A percentile compares a stretch with the other conserved stretches of the same genome.
Conservation (phyloP, 2,888 invertebrate species). For the Aethes cnicana region DNA sequence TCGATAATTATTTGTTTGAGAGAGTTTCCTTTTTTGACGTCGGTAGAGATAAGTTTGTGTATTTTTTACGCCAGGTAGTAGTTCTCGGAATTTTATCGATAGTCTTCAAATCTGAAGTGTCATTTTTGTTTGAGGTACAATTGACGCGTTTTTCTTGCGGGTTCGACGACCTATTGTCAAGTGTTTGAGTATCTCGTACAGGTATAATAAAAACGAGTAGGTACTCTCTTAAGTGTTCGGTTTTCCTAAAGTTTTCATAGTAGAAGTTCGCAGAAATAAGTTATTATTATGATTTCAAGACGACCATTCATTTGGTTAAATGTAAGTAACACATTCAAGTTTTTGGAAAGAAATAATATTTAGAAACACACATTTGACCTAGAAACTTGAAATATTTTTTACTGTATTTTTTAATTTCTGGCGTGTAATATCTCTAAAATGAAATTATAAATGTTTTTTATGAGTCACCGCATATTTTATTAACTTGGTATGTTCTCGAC, state of each 20-base stretch:
- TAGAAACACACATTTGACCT: too few relatives aligned
- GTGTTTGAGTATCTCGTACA: background rate
- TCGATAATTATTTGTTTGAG: background rate
- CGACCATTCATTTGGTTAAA: too few relatives aligned
- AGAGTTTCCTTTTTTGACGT: background rate
- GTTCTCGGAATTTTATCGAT: conserved; percentile 14
- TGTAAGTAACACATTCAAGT: too few relatives aligned
- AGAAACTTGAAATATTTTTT: too few relatives aligned
- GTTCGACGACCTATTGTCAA: background rate
- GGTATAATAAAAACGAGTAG: too few relatives aligned
- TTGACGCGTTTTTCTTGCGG: conserved; percentile 9
- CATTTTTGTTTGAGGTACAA: conserved; percentile 14
- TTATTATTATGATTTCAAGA: too few relatives aligned
- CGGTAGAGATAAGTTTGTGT: conserved; percentile 7
- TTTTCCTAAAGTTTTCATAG: too few relatives aligned
- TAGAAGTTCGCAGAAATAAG: too few relatives aligned
- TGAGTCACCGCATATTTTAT: background rate
- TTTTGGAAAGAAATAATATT: too few relatives aligned
- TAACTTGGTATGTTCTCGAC: conserved; percentile 14
- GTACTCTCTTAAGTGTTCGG: too few relatives aligned
- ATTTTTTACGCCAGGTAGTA: conserved; percentile 25
- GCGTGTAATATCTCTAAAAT: too few relatives aligned
- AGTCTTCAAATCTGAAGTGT: conserved; percentile 13
- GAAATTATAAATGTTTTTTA: background rate
- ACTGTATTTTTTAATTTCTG: too few relatives aligned